phyloP scores from a whole-genome alignment of 2,888 invertebrate genomes.

The Calameuta pallipes region DNA sequence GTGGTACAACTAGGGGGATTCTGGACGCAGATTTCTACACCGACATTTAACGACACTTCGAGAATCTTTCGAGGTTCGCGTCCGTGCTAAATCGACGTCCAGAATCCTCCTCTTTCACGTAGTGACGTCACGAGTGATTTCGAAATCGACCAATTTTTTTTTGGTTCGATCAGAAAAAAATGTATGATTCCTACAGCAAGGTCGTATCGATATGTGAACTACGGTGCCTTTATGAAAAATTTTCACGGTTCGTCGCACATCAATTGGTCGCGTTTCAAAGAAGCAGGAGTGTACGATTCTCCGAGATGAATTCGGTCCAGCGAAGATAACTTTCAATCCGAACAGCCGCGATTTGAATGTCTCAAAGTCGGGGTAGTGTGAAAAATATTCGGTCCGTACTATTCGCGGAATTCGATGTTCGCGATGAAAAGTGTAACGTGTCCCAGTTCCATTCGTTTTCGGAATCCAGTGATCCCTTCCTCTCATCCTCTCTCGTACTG shows the following conservation, averaged over 20 bases:
- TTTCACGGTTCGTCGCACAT: conserved; percentile 15
- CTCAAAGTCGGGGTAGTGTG: conserved; percentile 17
- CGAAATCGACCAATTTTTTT: not conserved
- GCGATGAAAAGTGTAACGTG: not conserved
- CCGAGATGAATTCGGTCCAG: conserved; percentile 11
- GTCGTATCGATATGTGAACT: not conserved
- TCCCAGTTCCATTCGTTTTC: not conserved
- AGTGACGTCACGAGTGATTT: not conserved
- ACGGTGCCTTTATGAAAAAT: conserved; percentile 3
- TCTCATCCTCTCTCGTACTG: no score
- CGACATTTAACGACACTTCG: no score
- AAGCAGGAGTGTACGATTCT: not conserved
- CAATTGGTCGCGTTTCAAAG: not conserved
- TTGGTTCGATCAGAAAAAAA: not conserved
- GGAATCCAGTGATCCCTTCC: not conserved
- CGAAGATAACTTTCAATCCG: conserved; percentile 11
- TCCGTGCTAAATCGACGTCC: no score
- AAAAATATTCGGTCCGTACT: conserved; percentile 11
- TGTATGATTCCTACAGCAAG: not conserved
- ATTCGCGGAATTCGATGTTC: not conserved
- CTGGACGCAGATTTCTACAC: no score
- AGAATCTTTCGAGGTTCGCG: no score
- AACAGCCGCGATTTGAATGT: conserved; percentile 18
- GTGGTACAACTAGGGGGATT: no score
- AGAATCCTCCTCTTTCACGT: no score